These are phyloP conservation scores for Monochamus alternatus DNA, from an alignment of 2,888 invertebrate genomes.

Conservation along the genomic window DNA sequence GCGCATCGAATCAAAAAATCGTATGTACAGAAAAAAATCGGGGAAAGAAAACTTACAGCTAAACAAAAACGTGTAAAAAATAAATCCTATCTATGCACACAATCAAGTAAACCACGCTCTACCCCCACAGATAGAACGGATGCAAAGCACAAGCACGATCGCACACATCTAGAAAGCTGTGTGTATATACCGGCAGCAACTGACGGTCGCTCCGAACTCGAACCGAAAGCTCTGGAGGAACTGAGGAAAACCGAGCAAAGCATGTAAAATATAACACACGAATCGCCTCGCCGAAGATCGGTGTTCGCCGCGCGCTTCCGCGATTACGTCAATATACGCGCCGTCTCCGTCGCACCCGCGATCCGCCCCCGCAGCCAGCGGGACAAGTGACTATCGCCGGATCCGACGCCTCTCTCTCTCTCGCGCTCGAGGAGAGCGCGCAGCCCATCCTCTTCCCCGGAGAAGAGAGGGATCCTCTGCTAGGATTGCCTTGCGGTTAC, in stretches of 20 bases:
- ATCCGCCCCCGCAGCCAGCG: slow-evolving; percentile 62
- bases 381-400: slow-evolving; percentile 31
- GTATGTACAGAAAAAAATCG: slow-evolving; percentile 29
- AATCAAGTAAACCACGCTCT: neutral
- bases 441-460: neutral
- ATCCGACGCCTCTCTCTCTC: slow-evolving; percentile 41
- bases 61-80: slow-evolving; percentile 41
- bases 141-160: slow-evolving; percentile 30
- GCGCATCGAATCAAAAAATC: neutral
- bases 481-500: neutral
- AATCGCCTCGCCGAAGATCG: slow-evolving; percentile 41
- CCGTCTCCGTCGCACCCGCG: slow-evolving; percentile 62
- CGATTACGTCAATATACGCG: slow-evolving; percentile 69
- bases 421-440: slow-evolving; percentile 13
- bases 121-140: slow-evolving; percentile 20
- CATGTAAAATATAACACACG: slow-evolving; percentile 51
- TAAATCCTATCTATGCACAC: slow-evolving; percentile 30
- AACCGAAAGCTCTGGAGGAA: slow-evolving; percentile 22
- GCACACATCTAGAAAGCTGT: slow-evolving; percentile 23
- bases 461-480: neutral
- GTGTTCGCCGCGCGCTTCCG: slow-evolving; percentile 58
- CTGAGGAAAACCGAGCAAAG: slow-evolving; percentile 44
- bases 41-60: slow-evolving; percentile 36
- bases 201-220: slow-evolving; percentile 32
- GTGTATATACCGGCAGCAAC: slow-evolving; percentile 11